Percentiles rank a stretch among this genome's conserved stretches.
These are phyloP conservation scores for Cotesia congregata DNA, from an alignment of 2,888 invertebrate species.

Conservation along the genomic window DNA sequence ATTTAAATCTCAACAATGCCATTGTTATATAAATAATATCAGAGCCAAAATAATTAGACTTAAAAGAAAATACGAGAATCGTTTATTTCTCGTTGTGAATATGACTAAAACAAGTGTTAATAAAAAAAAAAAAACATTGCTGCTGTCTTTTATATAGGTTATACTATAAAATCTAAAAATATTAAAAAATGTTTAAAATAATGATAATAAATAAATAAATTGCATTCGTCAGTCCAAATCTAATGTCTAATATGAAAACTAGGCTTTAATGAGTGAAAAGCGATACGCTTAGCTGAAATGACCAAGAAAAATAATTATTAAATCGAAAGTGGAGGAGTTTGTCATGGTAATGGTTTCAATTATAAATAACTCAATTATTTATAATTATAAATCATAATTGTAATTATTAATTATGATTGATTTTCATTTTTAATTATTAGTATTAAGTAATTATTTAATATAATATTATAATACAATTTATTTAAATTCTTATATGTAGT, in stretches of 20 bases:
- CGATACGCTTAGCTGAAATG: constrained; percentile 52
- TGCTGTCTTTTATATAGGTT: constrained; percentile 53
- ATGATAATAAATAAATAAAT: constrained; percentile 20
- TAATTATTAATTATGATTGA: background rate
- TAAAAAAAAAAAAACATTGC: constrained; percentile 6
- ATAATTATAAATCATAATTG: constrained; percentile 8
- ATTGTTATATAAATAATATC: background rate
- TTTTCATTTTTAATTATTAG: background rate
- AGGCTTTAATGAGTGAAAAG: constrained; percentile 48
- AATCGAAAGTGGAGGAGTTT: constrained; percentile 31
- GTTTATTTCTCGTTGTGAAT: background rate
- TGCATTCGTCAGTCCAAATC: constrained; percentile 52
- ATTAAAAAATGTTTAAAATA: constrained; percentile 16
- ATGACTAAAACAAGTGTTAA: background rate
- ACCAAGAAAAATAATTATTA: constrained; percentile 23
- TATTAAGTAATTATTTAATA: background rate
- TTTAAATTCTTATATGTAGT: background rate
- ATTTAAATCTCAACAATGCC: background rate
- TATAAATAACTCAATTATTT: constrained; percentile 1
- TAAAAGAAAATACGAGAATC: background rate
- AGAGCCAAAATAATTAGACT: constrained; percentile 1
- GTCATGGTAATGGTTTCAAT: background rate
- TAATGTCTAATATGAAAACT: constrained; percentile 50
- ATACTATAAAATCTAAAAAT: constrained; percentile 7
- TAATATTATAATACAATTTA: background rate